phyloP scores from a whole-genome alignment of 1,140 invertebrate genomes.

The Mizuhopecten yessoensis region DNA sequence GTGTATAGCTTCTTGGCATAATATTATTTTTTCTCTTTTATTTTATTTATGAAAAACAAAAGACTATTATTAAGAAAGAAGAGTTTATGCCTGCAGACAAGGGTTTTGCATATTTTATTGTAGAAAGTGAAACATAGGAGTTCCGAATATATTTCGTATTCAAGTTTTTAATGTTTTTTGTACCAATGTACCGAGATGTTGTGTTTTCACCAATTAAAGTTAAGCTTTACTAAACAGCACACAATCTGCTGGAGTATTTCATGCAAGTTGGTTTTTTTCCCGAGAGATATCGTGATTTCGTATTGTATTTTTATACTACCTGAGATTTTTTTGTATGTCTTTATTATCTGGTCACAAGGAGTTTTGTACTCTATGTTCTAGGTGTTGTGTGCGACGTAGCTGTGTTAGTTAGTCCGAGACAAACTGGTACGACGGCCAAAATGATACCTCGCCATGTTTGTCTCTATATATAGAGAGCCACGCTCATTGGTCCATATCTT shows the following conservation, averaged over 20 bases:
- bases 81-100: not conserved
- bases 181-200: not conserved
- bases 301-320: slow-evolving; percentile 40
- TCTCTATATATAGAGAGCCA: not conserved
- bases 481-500: not conserved
- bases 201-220: not conserved
- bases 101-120: slow-evolving; percentile 28
- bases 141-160: slow-evolving; percentile 35
- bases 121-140: slow-evolving; percentile 2
- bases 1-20: not conserved
- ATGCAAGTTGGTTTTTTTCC: slow-evolving; percentile 11
- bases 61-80: not conserved
- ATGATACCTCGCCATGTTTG: not conserved
- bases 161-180: slow-evolving; percentile 33
- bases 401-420: not conserved
- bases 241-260: not conserved
- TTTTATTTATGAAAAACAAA: slow-evolving; percentile 11
- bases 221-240: not conserved
- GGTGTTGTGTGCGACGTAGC: not conserved
- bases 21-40: not conserved
- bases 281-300: slow-evolving; percentile 27
- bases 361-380: not conserved
- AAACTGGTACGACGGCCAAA: not conserved
- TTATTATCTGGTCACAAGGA: slow-evolving; percentile 26
- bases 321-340: slow-evolving; percentile 34